Base-by-base conservation (phyloP, 2,113 vertebrate species). In the Fregata magnificens region DNA sequence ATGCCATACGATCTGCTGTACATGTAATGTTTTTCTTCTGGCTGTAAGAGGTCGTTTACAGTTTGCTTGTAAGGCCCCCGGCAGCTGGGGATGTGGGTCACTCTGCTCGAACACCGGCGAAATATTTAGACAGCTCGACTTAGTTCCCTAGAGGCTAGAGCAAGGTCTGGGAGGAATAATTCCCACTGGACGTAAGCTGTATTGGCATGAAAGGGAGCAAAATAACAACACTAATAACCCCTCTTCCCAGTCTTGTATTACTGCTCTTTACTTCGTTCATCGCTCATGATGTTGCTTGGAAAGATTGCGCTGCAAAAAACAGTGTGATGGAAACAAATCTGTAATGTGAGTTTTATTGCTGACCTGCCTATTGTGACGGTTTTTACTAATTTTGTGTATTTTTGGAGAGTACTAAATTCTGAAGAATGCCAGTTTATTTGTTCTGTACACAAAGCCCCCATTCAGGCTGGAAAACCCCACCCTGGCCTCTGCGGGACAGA, bases 401-500 rank as follows among this genome's bases (percentile, higher is more conserved):
- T 88, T 81, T 80, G 70, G 59, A 32, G 26, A 69, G 22, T 26
- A 56, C 32, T 61, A 29, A 40, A 65, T 76, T 49, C 58, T 86
- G 63, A 77, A 69, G 70, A 85, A 76, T 55, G 67, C 45, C 38
- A 11, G 34, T 63, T 85, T 70, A 45, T 82, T 96, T 94, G 26
- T 89, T 82, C 45, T 28, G 49, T 16, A 38, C 40, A 95, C 85
- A 93, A 95, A 96, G 69, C 56, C n/a, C 61, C 56, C 63, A 65
- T 95, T 95, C 77, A 93, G 50, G 66, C 47, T 31, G n/a, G 86
- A 52, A 84, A 93, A 80, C 65, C 32, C 66, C 76, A 81, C 62
- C 67, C 91, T 87, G 76, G 84, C 82, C 65, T 63, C 53, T 25
- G 49, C 0, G 7, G 76, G 70, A 94, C 89, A 89, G 90, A 93